These are phyloP conservation scores for Proteles cristata DNA, from an alignment of 2,113 vertebrate genomes.

Conservation along the genomic window DNA sequence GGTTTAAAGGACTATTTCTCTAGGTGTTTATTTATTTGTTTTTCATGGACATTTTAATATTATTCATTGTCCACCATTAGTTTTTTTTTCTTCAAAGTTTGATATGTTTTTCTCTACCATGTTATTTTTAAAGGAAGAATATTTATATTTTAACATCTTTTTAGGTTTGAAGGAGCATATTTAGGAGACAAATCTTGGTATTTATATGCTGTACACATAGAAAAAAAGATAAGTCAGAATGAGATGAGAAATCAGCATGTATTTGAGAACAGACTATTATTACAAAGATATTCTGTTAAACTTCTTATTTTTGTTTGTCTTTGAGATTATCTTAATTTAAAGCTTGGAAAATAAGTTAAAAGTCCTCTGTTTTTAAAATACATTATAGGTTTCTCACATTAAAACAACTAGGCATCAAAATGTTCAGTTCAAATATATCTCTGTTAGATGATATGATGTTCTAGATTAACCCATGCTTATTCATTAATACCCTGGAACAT, in stretches of 20 bases:
- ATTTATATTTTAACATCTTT: background rate
- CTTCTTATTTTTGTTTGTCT: background rate
- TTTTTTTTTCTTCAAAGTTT: background rate
- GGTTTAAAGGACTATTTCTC: background rate
- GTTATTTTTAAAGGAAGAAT: background rate
- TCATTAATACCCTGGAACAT: background rate
- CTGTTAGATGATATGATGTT: background rate
- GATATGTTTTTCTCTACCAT: background rate
- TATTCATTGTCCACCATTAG: background rate
- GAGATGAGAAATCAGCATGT: too few relatives aligned
- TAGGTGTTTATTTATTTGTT: background rate
- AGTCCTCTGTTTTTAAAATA: background rate
- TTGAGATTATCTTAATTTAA: background rate
- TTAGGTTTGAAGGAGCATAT: background rate
- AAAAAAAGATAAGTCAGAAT: background rate
- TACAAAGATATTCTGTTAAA: too few relatives aligned
- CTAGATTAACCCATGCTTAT: background rate
- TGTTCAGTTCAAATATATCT: background rate
- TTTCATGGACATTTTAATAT: background rate
- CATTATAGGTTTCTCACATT: background rate
- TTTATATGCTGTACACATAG: background rate
- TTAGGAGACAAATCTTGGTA: background rate
- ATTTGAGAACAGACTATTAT: background rate
- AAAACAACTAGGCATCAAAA: background rate
- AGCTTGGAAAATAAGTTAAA: background rate